Evolutionary conservation across 2,888 invertebrate genomes (phyloP), one percentile per base, ranked within the genome.

Genomic region (Caradrina clavipalpis): DNA sequence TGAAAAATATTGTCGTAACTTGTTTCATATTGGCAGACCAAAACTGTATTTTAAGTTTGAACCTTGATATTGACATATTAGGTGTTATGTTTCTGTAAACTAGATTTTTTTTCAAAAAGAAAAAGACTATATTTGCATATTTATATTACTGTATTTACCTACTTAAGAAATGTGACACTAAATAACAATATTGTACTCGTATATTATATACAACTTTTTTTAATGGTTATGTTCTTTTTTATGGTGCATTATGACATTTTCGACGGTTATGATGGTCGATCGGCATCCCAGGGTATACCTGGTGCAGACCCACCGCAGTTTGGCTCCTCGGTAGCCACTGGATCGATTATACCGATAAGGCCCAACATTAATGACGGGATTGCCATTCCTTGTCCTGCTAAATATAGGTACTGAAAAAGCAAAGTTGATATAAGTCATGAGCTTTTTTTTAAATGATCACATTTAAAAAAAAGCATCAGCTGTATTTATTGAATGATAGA

Each of bases 341-440:
- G 60, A 65, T 10, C 70, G 49, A 51, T 82, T 83, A 47, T 83
- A 83, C 0, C 82, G 66, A 58, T 78, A 72, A 6, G 21, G 21
- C 26, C 78, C 83, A 42, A 78, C 17, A 47, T 54, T 61, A 1
- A 82, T 62, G 2, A 73, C 78, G 8, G 81, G 81, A n/a, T 73
- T 81, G 1, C 83, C 83, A 1, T 58, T 26, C 17, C 22, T 78
- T 11, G 81, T 78, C 15, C 7, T 42, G 21, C 74, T 69, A 31
- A 83, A 83, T 13, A 66, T 10, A 1, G 66, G 63, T 21, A 6
- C 78, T 83, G 76, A 55, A 78, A 65, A 31, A 55, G 17, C 3
- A 19, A 2, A 2, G 17, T 50, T 50, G 4, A 13, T 13, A 4
- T 7, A 6, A 10, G 10, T n/a, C n/a, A n/a, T n/a, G n/a, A n/a